phyloP scores from a whole-genome alignment of 30 jellyfish, hydroid and myxozoan species.

The Aurelia sp. region DNA sequence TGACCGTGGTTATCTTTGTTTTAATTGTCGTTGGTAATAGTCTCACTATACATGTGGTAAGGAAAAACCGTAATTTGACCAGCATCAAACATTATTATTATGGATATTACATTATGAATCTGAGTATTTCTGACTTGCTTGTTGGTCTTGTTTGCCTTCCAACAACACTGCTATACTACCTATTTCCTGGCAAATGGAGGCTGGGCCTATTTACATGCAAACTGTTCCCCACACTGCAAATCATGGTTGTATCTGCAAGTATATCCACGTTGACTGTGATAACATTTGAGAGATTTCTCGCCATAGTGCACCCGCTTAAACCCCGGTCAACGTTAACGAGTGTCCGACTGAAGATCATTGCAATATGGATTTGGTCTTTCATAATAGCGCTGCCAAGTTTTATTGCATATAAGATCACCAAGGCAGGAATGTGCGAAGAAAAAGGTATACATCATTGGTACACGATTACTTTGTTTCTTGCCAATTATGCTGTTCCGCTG shows the following conservation, averaged over 20 bases:
- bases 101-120: constrained; percentile 72
- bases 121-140: constrained; percentile 71
- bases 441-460: constrained; percentile 46
- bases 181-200: constrained; percentile 48
- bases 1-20: constrained; percentile 61
- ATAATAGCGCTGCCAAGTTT: constrained; percentile 65
- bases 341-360: constrained; percentile 43
- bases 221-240: constrained; percentile 72
- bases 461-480: constrained; percentile 64
- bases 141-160: constrained; percentile 80
- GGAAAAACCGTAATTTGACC: constrained; percentile 51
- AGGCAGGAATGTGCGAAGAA: constrained; percentile 43
- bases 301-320: constrained; percentile 74
- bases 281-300: constrained; percentile 69
- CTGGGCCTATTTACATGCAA: constrained; percentile 70
- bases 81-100: constrained; percentile 70
- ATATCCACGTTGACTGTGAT: constrained; percentile 70
- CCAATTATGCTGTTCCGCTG: constrained; percentile 65
- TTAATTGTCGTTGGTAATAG: constrained; percentile 65
- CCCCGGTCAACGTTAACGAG: constrained; percentile 64
- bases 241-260: constrained; percentile 78
- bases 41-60: constrained; percentile 65
- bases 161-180: constrained; percentile 48
- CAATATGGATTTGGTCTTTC: constrained; percentile 75
- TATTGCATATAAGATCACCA: constrained; percentile 41